Percentiles rank a stretch among this genome's conserved stretches.
Evolutionary conservation across 2,888 invertebrate genomes (phyloP).

Genomic region (Dasysyrphus tricinctus): DNA sequence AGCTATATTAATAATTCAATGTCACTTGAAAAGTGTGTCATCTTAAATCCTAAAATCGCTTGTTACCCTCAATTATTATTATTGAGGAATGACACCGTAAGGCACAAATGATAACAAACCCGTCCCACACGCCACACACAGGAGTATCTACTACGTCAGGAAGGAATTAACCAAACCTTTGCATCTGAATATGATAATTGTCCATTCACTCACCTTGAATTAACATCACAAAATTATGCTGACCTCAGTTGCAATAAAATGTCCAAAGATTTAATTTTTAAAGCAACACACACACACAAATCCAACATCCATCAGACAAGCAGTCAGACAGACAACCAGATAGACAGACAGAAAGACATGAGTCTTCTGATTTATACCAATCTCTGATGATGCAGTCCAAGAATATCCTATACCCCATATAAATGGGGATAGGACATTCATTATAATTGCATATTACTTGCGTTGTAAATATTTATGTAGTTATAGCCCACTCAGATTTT

Average conservation of each 20-base stretch:
- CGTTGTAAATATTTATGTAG: constrained; percentile 29
- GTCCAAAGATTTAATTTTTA: constrained; percentile 28
- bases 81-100: neutral
- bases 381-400: neutral
- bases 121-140: neutral
- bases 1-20: constrained; percentile 21
- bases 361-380: constrained; percentile 19
- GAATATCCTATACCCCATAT: constrained; percentile 9
- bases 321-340: constrained; percentile 4
- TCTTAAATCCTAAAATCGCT: constrained; percentile 18
- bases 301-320: constrained; percentile 10
- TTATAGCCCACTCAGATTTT: neutral
- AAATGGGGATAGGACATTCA: constrained; percentile 23
- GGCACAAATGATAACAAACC: constrained; percentile 10
- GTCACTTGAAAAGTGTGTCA: constrained; percentile 18
- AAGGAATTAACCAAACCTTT: constrained; percentile 6
- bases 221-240: constrained; percentile 44
- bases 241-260: constrained; percentile 31
- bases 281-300: neutral
- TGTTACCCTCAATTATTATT: constrained; percentile 33
- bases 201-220: constrained; percentile 57
- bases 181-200: constrained; percentile 38
- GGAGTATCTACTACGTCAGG: neutral
- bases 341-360: constrained; percentile 15
- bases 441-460: constrained; percentile 43